These are phyloP conservation scores for Anabas testudineus DNA, from an alignment of 2,797 vertebrate genomes.

Conservation along the genomic window DNA sequence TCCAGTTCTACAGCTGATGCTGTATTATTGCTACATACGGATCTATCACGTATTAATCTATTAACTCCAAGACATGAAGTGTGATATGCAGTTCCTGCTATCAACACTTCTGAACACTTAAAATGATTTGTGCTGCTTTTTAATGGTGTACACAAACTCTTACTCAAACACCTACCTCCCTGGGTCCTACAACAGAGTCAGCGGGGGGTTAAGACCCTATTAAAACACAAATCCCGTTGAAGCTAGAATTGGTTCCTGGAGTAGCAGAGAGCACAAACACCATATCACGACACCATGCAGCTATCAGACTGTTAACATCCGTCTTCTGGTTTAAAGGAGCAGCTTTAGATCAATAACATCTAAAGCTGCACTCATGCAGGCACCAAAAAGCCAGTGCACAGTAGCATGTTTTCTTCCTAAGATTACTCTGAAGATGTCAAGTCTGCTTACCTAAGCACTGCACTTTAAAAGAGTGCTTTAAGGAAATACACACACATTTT, in stretches of 20 bases:
- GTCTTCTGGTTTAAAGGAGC: slow-evolving; percentile 60
- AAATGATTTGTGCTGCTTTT: slow-evolving; percentile 29
- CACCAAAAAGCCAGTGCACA: slow-evolving; percentile 37
- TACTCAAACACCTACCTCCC: slow-evolving; percentile 48
- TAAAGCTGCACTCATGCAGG: slow-evolving; percentile 36
- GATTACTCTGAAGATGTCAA: slow-evolving; percentile 31
- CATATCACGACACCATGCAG: slow-evolving; percentile 44
- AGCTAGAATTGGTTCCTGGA: slow-evolving; percentile 60
- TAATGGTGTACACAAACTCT: slow-evolving; percentile 22
- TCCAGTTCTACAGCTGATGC: neutral
- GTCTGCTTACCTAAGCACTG: slow-evolving; percentile 2
- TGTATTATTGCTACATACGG: no score
- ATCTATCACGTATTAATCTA: no score
- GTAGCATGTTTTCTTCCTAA: slow-evolving; percentile 30
- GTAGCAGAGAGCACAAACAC: slow-evolving; percentile 49
- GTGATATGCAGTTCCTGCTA: neutral
- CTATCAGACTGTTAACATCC: slow-evolving; percentile 50
- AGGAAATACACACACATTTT: slow-evolving; percentile 11
- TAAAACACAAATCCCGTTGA: slow-evolving; percentile 73
- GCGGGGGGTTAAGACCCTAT: slow-evolving; percentile 63
- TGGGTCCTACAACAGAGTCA: slow-evolving; percentile 47
- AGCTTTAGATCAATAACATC: slow-evolving; percentile 66
- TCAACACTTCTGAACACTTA: slow-evolving; percentile 24
- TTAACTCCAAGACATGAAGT: neutral
- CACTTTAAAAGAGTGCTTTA: slow-evolving; percentile 15